Evolutionary conservation across 2,888 invertebrate genomes (phyloP).

Genomic region (Pteria penguin): DNA sequence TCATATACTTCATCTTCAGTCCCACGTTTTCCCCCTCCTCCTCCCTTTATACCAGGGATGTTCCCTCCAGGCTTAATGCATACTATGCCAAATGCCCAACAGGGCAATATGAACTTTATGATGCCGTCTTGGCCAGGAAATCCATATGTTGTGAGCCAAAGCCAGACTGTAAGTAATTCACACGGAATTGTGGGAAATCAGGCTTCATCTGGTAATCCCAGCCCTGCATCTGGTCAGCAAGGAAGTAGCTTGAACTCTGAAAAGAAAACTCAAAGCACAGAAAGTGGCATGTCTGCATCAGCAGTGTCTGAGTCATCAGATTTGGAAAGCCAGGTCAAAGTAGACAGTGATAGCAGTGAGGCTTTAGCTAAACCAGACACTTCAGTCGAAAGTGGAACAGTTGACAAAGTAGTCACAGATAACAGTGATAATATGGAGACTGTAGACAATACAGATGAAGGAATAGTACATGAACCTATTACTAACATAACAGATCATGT

Average conservation of each 20-base stretch:
- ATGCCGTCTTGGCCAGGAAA: conserved; percentile 16
- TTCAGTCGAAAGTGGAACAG: background rate
- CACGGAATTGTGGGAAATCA: background rate
- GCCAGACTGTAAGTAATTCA: background rate
- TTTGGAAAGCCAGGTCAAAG: background rate
- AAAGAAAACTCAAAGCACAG: background rate
- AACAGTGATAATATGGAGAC: background rate
- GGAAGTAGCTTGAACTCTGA: background rate
- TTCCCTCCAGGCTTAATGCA: conserved; percentile 26
- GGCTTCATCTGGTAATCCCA: background rate
- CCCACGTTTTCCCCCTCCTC: conserved; percentile 38
- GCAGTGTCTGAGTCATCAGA: background rate
- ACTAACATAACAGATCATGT: background rate
- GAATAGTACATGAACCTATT: background rate
- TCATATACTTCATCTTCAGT: background rate
- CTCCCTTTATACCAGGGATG: conserved; percentile 40
- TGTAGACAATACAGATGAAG: background rate
- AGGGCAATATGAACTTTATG: too few species aligned
- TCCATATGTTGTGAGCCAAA: background rate
- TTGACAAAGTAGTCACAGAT: background rate
- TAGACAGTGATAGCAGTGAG: background rate
- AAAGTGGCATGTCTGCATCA: background rate
- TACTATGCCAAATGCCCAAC: background rate
- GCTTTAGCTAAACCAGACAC: background rate
- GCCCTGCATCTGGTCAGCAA: background rate